Evolutionary conservation across 2,113 vertebrate species (phyloP), one percentile per base, ranked within the genome.

Genomic region (Malurus elegans): DNA sequence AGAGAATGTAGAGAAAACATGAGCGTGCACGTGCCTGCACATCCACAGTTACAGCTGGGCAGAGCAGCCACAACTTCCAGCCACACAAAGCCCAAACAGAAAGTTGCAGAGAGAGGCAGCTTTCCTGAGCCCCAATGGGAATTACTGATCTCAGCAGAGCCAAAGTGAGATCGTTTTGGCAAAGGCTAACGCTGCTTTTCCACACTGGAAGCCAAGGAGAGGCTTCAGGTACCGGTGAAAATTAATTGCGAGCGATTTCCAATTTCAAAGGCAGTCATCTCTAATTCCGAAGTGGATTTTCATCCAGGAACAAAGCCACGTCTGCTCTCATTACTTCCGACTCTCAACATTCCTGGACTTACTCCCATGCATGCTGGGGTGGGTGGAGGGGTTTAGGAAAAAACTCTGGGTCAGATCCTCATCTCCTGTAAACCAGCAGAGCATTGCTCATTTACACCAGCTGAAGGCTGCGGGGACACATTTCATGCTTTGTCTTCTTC

Each of bases 241-340:
- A 88, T 61, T 90, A 95, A 94, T 88, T 54, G 42, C 45, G 28
- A 93, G 83, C 45, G 79, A 94, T 86, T 91, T 80, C 94, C 79
- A 91, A 96, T 95, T 94, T 96, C 67, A 89, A 96, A 92, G 94
- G 91, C 90, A 86, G 90, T 90, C 83, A 96, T 86, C 93, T 79
- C 84, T 87, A 70, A 67, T 90, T 92, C 94, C 78, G 36, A 97
- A 96, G 96, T 81, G 79, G 38, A 88, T 67, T 75, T 92, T 84
- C 97, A 96, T 95, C 90, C 76, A 96, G 95, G 87, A 97, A 97
- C 95, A 97, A 95, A 97, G 93, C 91, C 54, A 71, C 14, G 90
- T 78, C 86, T 76, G 82, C 81, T 62, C 84, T 83, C 92, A 96
- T 95, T 94, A 89, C 93, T 96, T 96, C 87, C 62, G 57, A 96